A percentile compares a stretch with the other conserved stretches of the same genome.
phyloP scores from a whole-genome alignment of 2,888 invertebrate genomes.

The Megastigmus dorsalis region DNA sequence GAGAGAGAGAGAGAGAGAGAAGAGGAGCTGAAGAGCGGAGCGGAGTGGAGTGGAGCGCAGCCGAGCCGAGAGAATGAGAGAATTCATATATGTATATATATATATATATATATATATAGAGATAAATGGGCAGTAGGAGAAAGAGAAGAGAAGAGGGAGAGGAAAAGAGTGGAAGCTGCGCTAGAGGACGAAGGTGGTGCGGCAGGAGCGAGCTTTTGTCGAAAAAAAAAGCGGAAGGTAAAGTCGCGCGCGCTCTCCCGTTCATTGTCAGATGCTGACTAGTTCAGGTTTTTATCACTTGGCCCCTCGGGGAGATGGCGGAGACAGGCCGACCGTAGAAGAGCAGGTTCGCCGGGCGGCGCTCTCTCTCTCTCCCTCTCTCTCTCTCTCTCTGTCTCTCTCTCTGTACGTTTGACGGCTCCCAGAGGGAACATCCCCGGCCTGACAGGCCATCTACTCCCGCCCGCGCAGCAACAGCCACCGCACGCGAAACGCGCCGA shows the following conservation, averaged over 20 bases:
- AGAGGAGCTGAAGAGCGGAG: too few species aligned
- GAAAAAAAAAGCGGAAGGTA: conserved; percentile 54
- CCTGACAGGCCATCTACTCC: conserved; percentile 66
- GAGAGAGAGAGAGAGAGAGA: too few species aligned
- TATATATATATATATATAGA: too few species aligned
- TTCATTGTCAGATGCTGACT: conserved; percentile 70
- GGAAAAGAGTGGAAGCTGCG: not conserved
- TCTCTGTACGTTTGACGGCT: conserved; percentile 69
- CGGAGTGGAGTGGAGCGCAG: too few species aligned
- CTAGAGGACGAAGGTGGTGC: too few species aligned
- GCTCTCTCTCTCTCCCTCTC: conserved; percentile 60
- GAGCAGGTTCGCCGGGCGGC: conserved; percentile 65
- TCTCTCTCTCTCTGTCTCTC: too few species aligned
- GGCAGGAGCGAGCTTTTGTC: too few species aligned
- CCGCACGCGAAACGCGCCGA: conserved; percentile 8
- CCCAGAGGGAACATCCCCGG: conserved; percentile 69
- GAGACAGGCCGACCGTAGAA: conserved; percentile 62
- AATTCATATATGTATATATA: too few species aligned
- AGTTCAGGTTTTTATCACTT: conserved; percentile 69
- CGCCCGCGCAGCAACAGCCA: too few species aligned
- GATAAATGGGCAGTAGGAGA: not conserved
- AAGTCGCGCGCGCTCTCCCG: conserved; percentile 50
- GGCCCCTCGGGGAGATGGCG: conserved; percentile 61
- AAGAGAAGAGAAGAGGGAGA: not conserved
- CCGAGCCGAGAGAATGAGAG: too few species aligned